These are phyloP conservation scores for Myotis myotis DNA, from an alignment of 2,797 vertebrate genomes.

Conservation along the genomic window DNA sequence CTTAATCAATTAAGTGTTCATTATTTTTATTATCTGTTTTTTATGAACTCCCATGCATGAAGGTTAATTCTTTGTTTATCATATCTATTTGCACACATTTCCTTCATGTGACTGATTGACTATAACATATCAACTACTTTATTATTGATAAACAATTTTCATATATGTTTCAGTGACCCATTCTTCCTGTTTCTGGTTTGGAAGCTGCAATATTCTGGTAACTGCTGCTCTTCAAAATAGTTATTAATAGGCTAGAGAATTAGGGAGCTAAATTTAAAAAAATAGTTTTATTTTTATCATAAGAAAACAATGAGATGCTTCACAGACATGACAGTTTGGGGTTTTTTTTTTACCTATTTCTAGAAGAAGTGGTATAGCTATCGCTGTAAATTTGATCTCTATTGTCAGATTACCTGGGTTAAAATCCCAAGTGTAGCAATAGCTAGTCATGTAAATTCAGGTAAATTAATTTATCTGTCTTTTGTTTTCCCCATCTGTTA, in stretches of 20 bases:
- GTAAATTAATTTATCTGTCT: neutral
- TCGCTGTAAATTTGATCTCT: neutral
- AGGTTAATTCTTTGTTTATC: neutral
- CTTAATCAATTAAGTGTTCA: neutral
- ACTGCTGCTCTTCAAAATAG: neutral
- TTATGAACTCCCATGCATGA: neutral
- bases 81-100: neutral
- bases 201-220: neutral
- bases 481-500: neutral
- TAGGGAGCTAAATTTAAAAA: neutral
- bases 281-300: neutral
- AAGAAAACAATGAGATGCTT: neutral
- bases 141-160: neutral
- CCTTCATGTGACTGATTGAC: neutral
- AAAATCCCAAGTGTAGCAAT: neutral
- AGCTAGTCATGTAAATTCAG: neutral
- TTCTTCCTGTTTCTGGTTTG: neutral
- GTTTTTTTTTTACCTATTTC: neutral
- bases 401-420: neutral
- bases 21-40: neutral
- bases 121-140: neutral
- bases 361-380: neutral
- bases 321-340: neutral
- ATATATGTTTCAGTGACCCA: neutral
- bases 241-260: neutral